phyloP scores from a whole-genome alignment of 2,797 vertebrate genomes.

The Lindbergichthys nudifrons region DNA sequence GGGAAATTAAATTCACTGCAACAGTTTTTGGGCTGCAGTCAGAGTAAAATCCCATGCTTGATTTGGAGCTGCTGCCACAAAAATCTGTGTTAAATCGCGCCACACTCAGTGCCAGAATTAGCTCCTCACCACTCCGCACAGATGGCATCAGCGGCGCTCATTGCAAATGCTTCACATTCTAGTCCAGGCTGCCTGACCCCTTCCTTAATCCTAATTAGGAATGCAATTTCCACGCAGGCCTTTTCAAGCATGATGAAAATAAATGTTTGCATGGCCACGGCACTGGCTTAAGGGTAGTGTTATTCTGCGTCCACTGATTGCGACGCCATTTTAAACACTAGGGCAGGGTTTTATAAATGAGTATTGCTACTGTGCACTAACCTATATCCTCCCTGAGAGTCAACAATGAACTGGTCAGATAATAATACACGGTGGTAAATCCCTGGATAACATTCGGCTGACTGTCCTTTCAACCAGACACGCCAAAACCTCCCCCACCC shows the following conservation, averaged over 20 bases:
- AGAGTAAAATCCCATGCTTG: conserved; percentile 59
- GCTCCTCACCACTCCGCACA: conserved; percentile 82
- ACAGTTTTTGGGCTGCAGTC: conserved; percentile 52
- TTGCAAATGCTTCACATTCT: conserved; percentile 85
- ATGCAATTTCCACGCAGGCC: conserved; percentile 80
- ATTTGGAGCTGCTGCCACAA: conserved; percentile 64
- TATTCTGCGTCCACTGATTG: conserved; percentile 22
- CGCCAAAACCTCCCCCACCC: conserved; percentile 39
- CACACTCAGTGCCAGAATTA: conserved; percentile 84
- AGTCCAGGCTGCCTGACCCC: conserved; percentile 81
- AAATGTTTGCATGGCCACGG: conserved; percentile 51
- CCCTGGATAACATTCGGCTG: conserved; percentile 63
- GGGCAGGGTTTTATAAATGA: conserved; percentile 27
- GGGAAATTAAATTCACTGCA: conserved; percentile 60
- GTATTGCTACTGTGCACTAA: conserved; percentile 41
- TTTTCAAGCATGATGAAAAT: conserved; percentile 76
- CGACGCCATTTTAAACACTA: conserved; percentile 47
- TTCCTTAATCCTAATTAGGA: conserved; percentile 90
- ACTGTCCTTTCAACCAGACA: conserved; percentile 39
- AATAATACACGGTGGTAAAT: conserved; percentile 70
- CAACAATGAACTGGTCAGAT: conserved; percentile 63
- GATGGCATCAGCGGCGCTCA: conserved; percentile 81
- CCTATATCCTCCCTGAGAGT: conserved; percentile 42
- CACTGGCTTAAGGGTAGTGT: conserved; percentile 36
- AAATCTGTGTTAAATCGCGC: conserved; percentile 80